Base-by-base conservation (phyloP, 2,797 vertebrate species). In the Halcyon leucocephala region DNA sequence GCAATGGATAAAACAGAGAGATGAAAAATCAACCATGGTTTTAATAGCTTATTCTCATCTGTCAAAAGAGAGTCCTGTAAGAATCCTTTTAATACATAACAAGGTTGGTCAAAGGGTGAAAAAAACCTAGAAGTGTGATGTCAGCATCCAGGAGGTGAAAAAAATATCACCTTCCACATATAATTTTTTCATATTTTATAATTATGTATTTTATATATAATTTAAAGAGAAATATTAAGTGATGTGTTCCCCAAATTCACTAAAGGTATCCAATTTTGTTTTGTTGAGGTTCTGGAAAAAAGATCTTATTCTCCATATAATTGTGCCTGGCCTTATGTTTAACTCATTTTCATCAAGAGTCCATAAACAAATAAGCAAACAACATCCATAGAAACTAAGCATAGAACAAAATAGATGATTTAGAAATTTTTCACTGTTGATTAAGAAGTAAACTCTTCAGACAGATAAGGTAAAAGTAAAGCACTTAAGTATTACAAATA, bases 41-140 rank as follows among this genome's bases (percentile, higher is more conserved):
- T 86, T 33, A 73, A 60, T 82, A 41, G 22, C 80, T 80, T 78
- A 19, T 49, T 95, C 70, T 67, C 10, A 44, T 82, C 12, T 89
- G 57, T 64, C 51, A 80, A 71, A 79, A 90, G 1, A 25, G 16
- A 57, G 33, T 42, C 35, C 9, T 33, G 10, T 11, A 91, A 74
- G 25, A 67, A 49, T 52, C 39, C 8, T 58, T 86, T 28, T 31
- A 24, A 71, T 55, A 44, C 0, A 0, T 49, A 60, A 24, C 5
- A 49, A 64, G 7, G 1, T 15, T 89, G 20, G 7, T 76, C 20
- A 37, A 64, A 2, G 4, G 11, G 3, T 73, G 9, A 66, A 61
- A 6, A 62, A 66, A 44, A 72, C 33, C 41, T 7, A 37, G n/a
- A 66, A 82, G 7, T 78, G 7, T 67, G 19, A 41, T 70, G 28